Evolutionary conservation across 2,888 invertebrate genomes (phyloP).

Genomic region (Endomychus coccineus): DNA sequence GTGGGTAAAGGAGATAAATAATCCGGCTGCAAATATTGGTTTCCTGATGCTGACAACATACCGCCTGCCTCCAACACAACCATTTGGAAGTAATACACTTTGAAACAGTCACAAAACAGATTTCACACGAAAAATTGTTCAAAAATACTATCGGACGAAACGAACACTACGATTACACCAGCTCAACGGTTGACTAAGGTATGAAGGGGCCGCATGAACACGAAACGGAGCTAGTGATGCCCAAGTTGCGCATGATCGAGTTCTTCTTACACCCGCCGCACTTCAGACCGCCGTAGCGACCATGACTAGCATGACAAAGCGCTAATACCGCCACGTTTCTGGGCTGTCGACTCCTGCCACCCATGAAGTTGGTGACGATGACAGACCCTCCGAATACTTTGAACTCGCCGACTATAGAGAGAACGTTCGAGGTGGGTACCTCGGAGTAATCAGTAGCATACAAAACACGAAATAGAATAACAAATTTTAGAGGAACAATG

Average conservation of each 20-base stretch:
- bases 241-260: too few species aligned
- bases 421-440: slow-evolving; percentile 25
- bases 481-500: slow-evolving; percentile 31
- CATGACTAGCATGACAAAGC: slow-evolving; percentile 41
- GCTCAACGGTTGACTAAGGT: background rate
- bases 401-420: slow-evolving; percentile 28
- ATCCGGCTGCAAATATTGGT: slow-evolving; percentile 95
- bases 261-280: too few species aligned
- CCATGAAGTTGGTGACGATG: slow-evolving; percentile 48
- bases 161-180: too few species aligned
- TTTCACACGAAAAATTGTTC: too few species aligned
- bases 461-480: slow-evolving; percentile 37
- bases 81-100: slow-evolving; percentile 58
- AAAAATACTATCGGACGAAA: too few species aligned
- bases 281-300: too few species aligned
- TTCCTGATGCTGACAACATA: slow-evolving; percentile 81
- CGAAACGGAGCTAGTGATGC: too few species aligned
- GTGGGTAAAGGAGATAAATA: slow-evolving; percentile 90
- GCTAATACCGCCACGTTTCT: slow-evolving; percentile 44
- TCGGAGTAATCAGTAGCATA: slow-evolving; percentile 40
- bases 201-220: background rate
- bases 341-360: slow-evolving; percentile 44
- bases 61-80: slow-evolving; percentile 88
- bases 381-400: slow-evolving; percentile 43
- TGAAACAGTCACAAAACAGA: too few species aligned